Conservation (phyloP, 2,888 invertebrate genomes). For the Conistra vaccinii region DNA sequence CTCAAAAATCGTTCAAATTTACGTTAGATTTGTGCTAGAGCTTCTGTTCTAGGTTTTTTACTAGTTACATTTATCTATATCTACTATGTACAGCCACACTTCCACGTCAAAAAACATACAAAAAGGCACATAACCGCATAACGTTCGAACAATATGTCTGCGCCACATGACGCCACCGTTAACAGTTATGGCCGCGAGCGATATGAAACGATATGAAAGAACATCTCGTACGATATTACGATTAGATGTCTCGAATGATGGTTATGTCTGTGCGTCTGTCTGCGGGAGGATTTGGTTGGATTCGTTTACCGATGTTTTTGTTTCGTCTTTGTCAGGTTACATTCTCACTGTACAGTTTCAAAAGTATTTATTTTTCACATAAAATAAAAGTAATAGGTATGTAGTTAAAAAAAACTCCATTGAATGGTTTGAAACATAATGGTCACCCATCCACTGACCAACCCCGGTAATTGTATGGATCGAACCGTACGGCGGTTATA, state of each 20-base stretch:
- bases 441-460: no score
- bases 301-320: background rate
- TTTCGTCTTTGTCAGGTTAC: background rate
- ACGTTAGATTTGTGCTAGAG: background rate
- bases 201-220: slow-evolving; percentile 31
- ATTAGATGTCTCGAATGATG: slow-evolving; percentile 20
- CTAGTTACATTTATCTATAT: no score
- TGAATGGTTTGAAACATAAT: background rate
- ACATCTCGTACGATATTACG: slow-evolving; percentile 15
- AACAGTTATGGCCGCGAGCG: slow-evolving; percentile 39
- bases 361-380: no score
- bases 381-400: background rate
- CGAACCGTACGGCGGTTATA: no score
- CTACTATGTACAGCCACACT: background rate
- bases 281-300: background rate
- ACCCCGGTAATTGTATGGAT: no score
- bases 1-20: background rate
- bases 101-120: background rate
- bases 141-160: slow-evolving; percentile 42
- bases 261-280: slow-evolving; percentile 8
- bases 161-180: slow-evolving; percentile 42
- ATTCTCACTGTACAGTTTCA: background rate
- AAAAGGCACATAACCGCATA: slow-evolving; percentile 26
- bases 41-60: background rate
- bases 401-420: background rate